Evolutionary conservation across 92 coral and sea anemone species (phyloP), one percentile per base, ranked within the genome.

Genomic region (Actinernus sp.): DNA sequence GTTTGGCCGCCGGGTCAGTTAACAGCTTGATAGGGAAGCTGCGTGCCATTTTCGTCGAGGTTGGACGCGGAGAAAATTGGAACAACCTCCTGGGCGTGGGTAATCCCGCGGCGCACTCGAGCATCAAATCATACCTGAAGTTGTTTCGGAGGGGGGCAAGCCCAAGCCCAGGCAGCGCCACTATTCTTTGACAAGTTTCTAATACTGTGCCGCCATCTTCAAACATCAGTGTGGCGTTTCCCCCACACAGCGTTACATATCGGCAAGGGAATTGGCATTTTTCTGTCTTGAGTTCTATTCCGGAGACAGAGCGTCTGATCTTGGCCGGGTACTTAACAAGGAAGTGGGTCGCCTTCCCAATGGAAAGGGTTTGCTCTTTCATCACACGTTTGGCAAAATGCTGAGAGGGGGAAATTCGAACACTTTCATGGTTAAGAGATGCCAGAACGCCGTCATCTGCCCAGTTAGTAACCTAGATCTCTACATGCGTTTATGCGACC

Each of bases 1-100:
- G 73, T 4, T 58, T 86, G 19, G 79, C 92, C 24, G 83, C 75
- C 16, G 88, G 92, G 11, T 80, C 80, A 13, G 74, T 73, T 36
- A 88, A 73, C 25, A 72, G 58, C 39, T 19, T 59, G 17, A 73
- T 72, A 22, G 82, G 74, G 26, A 72, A 81, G 41, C 41, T 72
- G 67, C 63, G 73, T 25, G 38, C 75, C 6, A 55, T 62, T 24
- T 81, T 81, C 58, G 27, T 51, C 4, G 59, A 63, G 7, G 13
- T 58, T 49, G 81, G 72, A 26, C 52, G 58, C n/a, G n/a, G n/a
- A 2, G 70, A 68, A 4, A 70, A 77, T 26, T 67, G 84, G 69
- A 66, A 55, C 63, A 49, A 79, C 8, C 9, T 70, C 17, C 20
- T 73, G 21, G 63, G 50, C 31, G 24, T 56, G 10, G 78, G 71